Conservation (phyloP, 2,888 invertebrate genomes). For the Xestia sexstrigata region DNA sequence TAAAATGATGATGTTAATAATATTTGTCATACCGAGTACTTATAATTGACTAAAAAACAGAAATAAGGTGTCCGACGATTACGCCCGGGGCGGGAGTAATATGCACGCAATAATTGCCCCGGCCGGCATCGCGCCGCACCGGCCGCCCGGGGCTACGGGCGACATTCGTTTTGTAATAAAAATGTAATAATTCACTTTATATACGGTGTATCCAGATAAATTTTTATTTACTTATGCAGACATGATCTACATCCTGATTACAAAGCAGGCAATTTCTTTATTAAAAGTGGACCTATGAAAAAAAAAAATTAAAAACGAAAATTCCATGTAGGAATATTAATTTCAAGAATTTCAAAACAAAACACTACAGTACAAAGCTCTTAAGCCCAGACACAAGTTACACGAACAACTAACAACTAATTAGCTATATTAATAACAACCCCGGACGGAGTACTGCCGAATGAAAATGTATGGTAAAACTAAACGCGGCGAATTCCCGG, state of each 20-base stretch:
- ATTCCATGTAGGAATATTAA: not conserved
- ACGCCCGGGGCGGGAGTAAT: slow-evolving; percentile 59
- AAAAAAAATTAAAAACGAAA: not conserved
- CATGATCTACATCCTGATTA: not conserved
- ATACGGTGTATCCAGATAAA: slow-evolving; percentile 22
- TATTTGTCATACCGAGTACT: slow-evolving; percentile 45
- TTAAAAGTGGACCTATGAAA: not conserved
- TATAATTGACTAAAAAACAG: slow-evolving; percentile 59
- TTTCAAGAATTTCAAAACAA: slow-evolving; percentile 21
- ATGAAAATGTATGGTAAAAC: slow-evolving; percentile 85
- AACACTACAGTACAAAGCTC: slow-evolving; percentile 27
- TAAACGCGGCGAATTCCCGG: slow-evolving; percentile 67
- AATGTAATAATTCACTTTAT: slow-evolving; percentile 47
- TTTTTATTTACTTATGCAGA: slow-evolving; percentile 41
- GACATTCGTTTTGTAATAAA: slow-evolving; percentile 61
- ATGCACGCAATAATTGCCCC: slow-evolving; percentile 62
- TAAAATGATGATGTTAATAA: slow-evolving; percentile 34
- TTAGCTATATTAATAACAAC: slow-evolving; percentile 88
- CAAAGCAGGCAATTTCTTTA: not conserved
- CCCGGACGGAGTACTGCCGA: slow-evolving; percentile 83
- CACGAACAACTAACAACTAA: slow-evolving; percentile 87
- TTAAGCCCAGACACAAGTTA: slow-evolving; percentile 66
- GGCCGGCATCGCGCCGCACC: slow-evolving; percentile 32
- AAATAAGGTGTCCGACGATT: slow-evolving; percentile 54
- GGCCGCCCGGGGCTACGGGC: slow-evolving; percentile 59